Base-by-base conservation (phyloP, 1,140 invertebrate species). In the Manduca sexta region DNA sequence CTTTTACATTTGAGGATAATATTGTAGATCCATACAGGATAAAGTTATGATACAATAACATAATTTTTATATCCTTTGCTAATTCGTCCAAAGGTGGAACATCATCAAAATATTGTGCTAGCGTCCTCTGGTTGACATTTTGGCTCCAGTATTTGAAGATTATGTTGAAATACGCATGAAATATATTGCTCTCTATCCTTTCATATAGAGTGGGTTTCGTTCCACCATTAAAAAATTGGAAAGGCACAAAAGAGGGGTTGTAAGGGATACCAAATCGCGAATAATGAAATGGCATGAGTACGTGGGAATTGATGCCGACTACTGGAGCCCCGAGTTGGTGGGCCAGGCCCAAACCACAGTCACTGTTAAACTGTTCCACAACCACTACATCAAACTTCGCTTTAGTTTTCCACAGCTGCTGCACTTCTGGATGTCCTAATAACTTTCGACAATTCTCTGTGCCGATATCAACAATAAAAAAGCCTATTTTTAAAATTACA, bases 281-380 rank as follows among this genome's bases (percentile, higher is more conserved):
- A 34, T 86, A 87, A 40, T 89, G 84, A 88, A 88, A 93, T 2
- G 90, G 83, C 74, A 91, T 86, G 4, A 90, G 50, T 0, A 83
- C 72, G 37, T 87, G 87, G 0, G 90, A 89, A 45, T 86, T 88
- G 0, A 89, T 39, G 0, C 84, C 82, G 1, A 94, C 88, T 5
- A 90, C 86, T 1, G 92, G 92, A 1, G 88, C 88, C 44, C 89
- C 79, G 30, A 92, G 86, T 54, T 89, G 87, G 48, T 91, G 67
- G 21, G 88, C 87, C 4, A 93, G 76, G 2, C 86, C 89, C 37
- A 92, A 69, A 54, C 89, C 87, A 63, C 92, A 93, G 45, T 93
- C 90, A 21, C 83, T 89, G 39, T 92, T 91, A 66, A 93, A 93
- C 40, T 86, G 84, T 75, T 93, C 92, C 1, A 88, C 75, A 0